Evolutionary conservation across 2,113 vertebrate genomes (phyloP).

Genomic region (Heterocephalus glaber): DNA sequence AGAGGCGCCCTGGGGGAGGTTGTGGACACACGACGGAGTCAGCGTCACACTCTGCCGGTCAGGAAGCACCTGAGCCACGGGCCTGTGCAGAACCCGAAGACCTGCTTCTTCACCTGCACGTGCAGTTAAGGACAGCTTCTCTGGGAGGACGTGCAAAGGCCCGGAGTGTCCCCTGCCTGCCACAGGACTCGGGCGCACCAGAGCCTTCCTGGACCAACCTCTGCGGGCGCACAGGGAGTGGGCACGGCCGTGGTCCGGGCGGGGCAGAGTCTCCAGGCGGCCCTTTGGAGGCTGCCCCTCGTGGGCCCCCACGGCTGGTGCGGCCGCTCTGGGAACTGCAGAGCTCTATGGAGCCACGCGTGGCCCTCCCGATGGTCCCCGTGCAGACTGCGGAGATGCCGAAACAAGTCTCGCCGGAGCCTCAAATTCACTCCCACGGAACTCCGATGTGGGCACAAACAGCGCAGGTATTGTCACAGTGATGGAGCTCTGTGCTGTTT

Average conservation of each 20-base stretch:
- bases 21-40: conserved; percentile 72
- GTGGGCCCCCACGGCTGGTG: background rate
- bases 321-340: background rate
- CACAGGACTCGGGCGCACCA: no score
- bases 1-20: conserved; percentile 91
- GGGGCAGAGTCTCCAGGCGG: background rate
- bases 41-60: background rate
- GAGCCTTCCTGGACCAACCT: no score
- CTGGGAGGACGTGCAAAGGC: no score
- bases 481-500: background rate
- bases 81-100: background rate
- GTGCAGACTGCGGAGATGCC: background rate
- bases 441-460: background rate
- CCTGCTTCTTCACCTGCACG: background rate
- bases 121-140: no score
- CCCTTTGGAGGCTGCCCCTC: background rate
- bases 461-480: rapidly evolving
- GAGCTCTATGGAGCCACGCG: background rate
- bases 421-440: rapidly evolving
- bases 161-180: no score
- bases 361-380: background rate
- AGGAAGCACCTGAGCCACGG: background rate
- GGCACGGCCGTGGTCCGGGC: background rate
- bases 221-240: background rate
- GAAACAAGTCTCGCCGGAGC: background rate